Evolutionary conservation across 2,113 vertebrate genomes (phyloP).

Genomic region (Centropus bengalensis): DNA sequence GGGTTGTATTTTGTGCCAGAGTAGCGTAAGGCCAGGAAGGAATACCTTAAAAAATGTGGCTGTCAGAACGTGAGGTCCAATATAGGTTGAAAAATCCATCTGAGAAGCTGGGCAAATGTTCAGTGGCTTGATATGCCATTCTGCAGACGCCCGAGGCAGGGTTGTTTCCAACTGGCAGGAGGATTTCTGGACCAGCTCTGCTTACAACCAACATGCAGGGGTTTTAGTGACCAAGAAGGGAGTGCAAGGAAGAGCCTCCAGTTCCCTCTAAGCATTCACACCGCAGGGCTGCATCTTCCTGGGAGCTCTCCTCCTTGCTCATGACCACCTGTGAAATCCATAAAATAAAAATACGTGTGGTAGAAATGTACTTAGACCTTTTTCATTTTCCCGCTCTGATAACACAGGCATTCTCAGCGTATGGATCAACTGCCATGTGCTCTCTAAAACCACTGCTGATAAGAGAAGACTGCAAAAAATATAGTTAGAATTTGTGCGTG

Average conservation of each 20-base stretch:
- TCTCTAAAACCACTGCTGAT: neutral
- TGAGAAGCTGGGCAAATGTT: neutral
- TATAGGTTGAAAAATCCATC: neutral
- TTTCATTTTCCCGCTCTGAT: neutral
- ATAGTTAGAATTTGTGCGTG: accelerated
- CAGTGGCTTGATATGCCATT: too few species aligned
- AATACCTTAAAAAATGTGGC: neutral
- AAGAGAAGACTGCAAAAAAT: accelerated
- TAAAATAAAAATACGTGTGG: accelerated
- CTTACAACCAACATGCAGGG: neutral
- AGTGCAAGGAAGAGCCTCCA: neutral
- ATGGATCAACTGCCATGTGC: accelerated
- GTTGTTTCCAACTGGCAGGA: neutral
- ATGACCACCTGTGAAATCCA: neutral
- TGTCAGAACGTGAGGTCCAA: accelerated
- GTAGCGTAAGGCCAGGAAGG: too few species aligned
- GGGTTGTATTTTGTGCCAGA: neutral
- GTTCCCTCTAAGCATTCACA: neutral
- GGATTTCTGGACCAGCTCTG: neutral
- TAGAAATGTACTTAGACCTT: neutral
- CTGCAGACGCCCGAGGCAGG: neutral
- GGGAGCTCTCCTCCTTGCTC: neutral
- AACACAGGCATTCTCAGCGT: accelerated
- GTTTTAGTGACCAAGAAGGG: neutral
- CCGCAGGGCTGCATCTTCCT: neutral